Conservation (phyloP, 1,140 invertebrate species). For the Hylaeus volcanicus region DNA sequence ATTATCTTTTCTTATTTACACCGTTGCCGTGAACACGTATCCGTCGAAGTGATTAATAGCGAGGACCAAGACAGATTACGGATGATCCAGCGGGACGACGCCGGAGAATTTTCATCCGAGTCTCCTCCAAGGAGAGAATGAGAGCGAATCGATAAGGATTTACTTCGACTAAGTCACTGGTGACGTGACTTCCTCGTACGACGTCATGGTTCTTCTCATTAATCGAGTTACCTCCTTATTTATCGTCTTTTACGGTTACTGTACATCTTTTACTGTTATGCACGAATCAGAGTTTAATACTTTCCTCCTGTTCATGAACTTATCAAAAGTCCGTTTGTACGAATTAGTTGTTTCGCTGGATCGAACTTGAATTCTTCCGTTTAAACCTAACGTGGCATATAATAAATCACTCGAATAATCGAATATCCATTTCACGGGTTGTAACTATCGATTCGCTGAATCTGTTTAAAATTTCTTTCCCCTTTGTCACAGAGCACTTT, state of each 20-base stretch:
- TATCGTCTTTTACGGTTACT: too few relatives aligned
- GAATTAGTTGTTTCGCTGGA: not conserved
- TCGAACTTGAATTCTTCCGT: not conserved
- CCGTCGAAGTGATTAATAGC: constrained; percentile 14
- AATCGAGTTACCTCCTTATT: not conserved
- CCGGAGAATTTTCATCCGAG: not conserved
- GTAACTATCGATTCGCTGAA: not conserved
- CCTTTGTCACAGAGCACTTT: not conserved
- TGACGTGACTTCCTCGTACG: not conserved
- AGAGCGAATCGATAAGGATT: not conserved
- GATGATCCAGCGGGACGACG: not conserved
- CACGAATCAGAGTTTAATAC: not conserved
- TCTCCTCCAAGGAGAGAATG: not conserved
- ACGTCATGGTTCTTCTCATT: too few relatives aligned
- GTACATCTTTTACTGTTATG: not conserved
- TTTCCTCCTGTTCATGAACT: not conserved
- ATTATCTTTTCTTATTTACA: constrained; percentile 27
- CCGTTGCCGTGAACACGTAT: not conserved
- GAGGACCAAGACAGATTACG: not conserved
- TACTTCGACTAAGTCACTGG: not conserved
- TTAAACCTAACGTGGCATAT: too few relatives aligned
- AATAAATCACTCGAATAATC: constrained; percentile 18
- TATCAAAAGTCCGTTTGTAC: not conserved
- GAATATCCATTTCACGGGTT: not conserved
- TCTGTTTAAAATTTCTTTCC: constrained; percentile 9